Evolutionary conservation across 2,888 invertebrate species (phyloP), one percentile per base, ranked within the genome.

Genomic region (Drosophila pseudotalamancana): DNA sequence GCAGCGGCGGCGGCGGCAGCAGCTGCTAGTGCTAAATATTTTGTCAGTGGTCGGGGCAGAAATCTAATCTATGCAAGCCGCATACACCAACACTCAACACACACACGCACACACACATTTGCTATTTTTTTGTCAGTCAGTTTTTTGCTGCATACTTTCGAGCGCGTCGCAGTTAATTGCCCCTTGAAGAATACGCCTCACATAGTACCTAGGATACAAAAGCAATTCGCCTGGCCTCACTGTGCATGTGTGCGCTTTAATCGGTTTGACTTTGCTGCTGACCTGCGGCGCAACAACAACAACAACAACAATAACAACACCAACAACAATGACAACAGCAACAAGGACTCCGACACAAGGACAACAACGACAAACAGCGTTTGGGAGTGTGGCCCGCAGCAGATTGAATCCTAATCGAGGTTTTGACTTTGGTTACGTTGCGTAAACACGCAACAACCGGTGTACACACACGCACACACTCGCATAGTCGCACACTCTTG

Each of bases 341-440:
- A 46, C 37, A 64, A 76, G 50, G 43, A 49, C 39, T 31, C 25
- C 31, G 21, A 18, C 43, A 31, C 69, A 54, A 53, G 37, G 45
- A 35, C 54, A 29, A 35, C 63, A 53, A 46, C 62, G 70, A 73
- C 78, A 68, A 67, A 67, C 66, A 72, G 63, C 57, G 71, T 65
- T 63, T 69, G 67, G 53, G 64, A 75, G 66, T 70, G 66, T 75
- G 61, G 50, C 70, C 66, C 62, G 72, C 87, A 88, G 78, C 85
- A 87, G 87, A 87, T 90, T 90, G 87, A 90, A 88, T 88, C 87
- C 89, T 89, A 90, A 90, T 89, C 89, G 88, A 83, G 90, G 90
- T 88, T 89, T 82, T 89, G 90, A 89, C 89, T 90, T 84, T 89
- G 89, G 89, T 89, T 87, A 90, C 89, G 86, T 89, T 90, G 89